These are phyloP conservation scores for Nasonovia ribisnigri DNA, from an alignment of 2,888 invertebrate genomes.

Conservation along the genomic window DNA sequence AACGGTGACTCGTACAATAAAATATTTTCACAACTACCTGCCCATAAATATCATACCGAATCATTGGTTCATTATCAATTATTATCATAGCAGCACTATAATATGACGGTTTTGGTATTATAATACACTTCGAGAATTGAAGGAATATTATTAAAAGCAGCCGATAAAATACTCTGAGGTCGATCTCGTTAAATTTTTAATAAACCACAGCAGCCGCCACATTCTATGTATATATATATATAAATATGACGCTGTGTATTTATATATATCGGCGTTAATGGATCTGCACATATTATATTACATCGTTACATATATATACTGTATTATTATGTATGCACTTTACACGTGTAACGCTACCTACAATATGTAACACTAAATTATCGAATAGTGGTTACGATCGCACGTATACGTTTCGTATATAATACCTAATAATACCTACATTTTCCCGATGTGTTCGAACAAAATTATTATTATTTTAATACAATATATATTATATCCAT, in stretches of 20 bases:
- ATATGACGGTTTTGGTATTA: background rate
- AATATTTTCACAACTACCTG: background rate
- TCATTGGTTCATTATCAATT: background rate
- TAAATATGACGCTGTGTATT: background rate
- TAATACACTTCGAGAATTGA: background rate
- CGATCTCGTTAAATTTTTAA: conserved; percentile 12
- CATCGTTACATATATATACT: conserved; percentile 10
- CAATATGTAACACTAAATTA: background rate
- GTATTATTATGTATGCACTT: background rate
- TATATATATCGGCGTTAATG: background rate
- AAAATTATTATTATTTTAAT: background rate
- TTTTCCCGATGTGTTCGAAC: background rate
- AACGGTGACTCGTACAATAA: background rate
- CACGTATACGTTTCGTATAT: background rate
- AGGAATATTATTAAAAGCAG: too few species aligned
- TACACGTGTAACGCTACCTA: background rate
- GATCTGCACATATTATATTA: conserved; percentile 5
- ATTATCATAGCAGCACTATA: background rate
- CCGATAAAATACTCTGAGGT: background rate
- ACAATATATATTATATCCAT: background rate
- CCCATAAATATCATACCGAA: background rate
- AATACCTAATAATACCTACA: background rate
- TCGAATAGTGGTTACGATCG: background rate
- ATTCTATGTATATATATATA: background rate
- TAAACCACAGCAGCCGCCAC: background rate